Base-by-base conservation (phyloP, 2,888 invertebrate species). In the Melanostoma scalare region DNA sequence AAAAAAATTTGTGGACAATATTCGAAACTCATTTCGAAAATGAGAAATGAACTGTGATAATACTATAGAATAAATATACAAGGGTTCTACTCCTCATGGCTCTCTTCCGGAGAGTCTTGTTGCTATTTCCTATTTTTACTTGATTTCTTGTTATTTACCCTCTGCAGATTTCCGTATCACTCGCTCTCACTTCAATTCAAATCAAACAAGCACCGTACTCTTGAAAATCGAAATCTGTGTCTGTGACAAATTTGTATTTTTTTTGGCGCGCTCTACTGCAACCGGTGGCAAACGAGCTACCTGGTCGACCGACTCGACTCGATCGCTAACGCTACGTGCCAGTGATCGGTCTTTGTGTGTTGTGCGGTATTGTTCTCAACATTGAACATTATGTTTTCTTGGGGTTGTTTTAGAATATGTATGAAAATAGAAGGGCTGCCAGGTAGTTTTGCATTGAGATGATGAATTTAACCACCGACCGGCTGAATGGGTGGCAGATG, bases 401-500 rank as follows among this genome's bases (percentile, higher is more conserved):
- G 80, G 81, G 81, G 72, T 80, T 72, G 76, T 50, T 63, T 20
- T 36, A 9, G 9, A 36, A 42, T 52, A 36, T 58, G 61, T 67
- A 50, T 53, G 35, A 38, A 74, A 20, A 52, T 36, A 36, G 50
- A 75, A 76, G 85, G 80, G 85, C 68, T 76, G 76, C 85, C 80
- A 85, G 85, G 85, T 85, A 85, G 85, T 67, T 80, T 80, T 67
- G 84, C 80, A 60, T 30, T 40, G 61, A 46, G 60, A 81, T 76
- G 68, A 76, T 78, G 74, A 79, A 80, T 85, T 74, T 56, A 85
- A 85, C 80, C 85, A 85, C 85, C 69, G 69, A 69, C 69, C 80
- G 80, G 78, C 75, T 80, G 85, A 72, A 76, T 85, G 85, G 85
- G 84, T 79, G 84, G 84, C 85, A 85, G 85, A 85, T 85, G 85